Base-by-base conservation (phyloP, 2,888 invertebrate species). In the Heliconius charithonia region DNA sequence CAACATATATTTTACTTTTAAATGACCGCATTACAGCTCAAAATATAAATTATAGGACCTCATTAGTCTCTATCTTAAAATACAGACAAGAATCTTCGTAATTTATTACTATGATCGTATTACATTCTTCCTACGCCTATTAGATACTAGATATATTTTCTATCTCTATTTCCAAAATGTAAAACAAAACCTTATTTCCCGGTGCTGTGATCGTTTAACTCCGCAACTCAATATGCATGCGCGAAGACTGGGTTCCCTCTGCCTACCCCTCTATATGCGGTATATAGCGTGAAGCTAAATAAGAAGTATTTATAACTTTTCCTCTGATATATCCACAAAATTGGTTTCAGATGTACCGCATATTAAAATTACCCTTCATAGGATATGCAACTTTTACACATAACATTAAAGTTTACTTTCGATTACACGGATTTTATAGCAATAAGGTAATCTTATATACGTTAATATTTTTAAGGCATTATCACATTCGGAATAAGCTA, bases 391-490 rank as follows among this genome's bases (percentile, higher is more conserved):
- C 66, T 27, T 56, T 75, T 19, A 29, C 1, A 22, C 16, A 2
- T 41, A 16, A 27, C 9, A 7, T 65, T 70, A 79, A 77, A 29
- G 69, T 19, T 25, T 56, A 79, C 45, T 37, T 77, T 78, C 32
- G 29, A 4, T 25, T 56, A 25, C 27, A n/a, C 4, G 25, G 9
- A 27, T 32, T 62, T 45, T 27, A 16, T 9, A 22, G 32, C 41
- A 75, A 72, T 27, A 76, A 63, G 66, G 71, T 72, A 72, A 75
- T 75, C 69, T 74, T 75, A 32, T 45, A 71, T 75, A 71, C 25
- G 71, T 77, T 77, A 62, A 72, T 80, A 76, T 76, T 78, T 69
- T 76, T 78, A 67, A 37, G 51, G 78, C 73, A 78, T 78, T 80
- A 79, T 77, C 77, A 77, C 25, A 69, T 81, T 75, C 62, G 45